Conservation (phyloP, 1,140 invertebrate species). For the Arctopsyche grandis region DNA sequence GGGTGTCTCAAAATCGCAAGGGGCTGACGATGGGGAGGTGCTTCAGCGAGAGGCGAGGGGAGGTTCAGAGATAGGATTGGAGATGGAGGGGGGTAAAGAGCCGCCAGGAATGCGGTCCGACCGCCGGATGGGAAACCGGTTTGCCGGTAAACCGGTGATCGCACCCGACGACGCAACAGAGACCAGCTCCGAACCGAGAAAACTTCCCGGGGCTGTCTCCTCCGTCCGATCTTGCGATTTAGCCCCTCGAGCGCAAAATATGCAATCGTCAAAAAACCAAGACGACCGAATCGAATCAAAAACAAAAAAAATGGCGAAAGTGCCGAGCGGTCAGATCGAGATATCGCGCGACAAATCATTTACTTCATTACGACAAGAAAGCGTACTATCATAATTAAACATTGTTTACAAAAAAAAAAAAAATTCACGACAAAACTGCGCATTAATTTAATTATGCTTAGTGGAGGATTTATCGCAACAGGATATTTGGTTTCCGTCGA, state of each 20-base stretch:
- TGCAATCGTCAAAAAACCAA: background rate
- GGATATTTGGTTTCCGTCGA: constrained; percentile 21
- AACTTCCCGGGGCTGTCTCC: background rate
- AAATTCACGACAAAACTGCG: too few relatives aligned
- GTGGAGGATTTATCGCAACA: constrained; percentile 7
- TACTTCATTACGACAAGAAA: too few relatives aligned
- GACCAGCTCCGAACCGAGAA: background rate
- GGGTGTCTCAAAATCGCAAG: background rate
- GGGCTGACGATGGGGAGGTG: background rate
- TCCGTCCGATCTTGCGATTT: background rate
- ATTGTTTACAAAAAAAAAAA: too few relatives aligned
- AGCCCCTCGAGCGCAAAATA: background rate
- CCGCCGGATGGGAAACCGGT: constrained; percentile 40
- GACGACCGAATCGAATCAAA: background rate
- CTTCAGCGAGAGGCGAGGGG: background rate
- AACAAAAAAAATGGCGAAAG: too few relatives aligned
- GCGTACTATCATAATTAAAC: too few relatives aligned
- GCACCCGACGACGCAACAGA: constrained; percentile 9
- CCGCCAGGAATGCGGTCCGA: constrained; percentile 29
- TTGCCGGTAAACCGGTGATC: constrained; percentile 1
- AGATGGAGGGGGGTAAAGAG: background rate
- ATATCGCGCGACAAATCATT: too few relatives aligned
- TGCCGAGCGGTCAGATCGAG: too few relatives aligned
- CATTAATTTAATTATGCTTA: constrained; percentile 10
- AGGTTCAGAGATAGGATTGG: background rate